Base-by-base conservation (phyloP, 2,888 invertebrate genomes). In the Argyresthia albistria region DNA sequence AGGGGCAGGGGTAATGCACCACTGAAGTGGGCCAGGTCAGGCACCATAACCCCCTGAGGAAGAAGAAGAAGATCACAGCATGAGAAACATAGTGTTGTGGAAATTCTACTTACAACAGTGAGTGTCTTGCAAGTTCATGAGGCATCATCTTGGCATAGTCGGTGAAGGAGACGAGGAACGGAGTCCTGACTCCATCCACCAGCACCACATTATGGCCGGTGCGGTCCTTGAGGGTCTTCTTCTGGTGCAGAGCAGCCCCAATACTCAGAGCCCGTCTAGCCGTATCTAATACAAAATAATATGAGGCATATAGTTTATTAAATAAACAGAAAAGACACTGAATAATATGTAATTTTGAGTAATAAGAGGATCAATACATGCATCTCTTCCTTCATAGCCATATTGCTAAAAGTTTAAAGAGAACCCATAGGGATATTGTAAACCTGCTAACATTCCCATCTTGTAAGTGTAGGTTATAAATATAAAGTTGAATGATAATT, bases 101-200 rank as follows among this genome's bases (percentile, higher is more conserved):
- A 25, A 25, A 25, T 25, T 25, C 25, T 25, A 25, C 93, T 91
- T 88, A 97, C 96, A 94, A 77, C 59, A 99, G 83, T 36, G 99
- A 92, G 73, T 96, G 94, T 72, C 96, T 92, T 14, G 97, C 97
- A 54, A 99, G 89, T 74, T 99, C 98, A 76, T 99, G 96, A 0
- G 99, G 96, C 96, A 98, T 97, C 69, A 99, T 87, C 73, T 95
- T 95, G 56, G 95, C 91, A 76, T 98, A 99, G 64, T 93, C 92
- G 0, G 98, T 98, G 55, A 98, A 97, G 14, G 98, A 97, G 58
- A 93, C 79, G 46, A 98, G 89, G 84, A 99, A 99, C 0, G 99
- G 99, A 1, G 98, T 99, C 46, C 99, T 90, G 35, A 98, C 96
- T 52, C 97, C 98, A 80, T 99, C 98, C n/a, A 99, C 95, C 54